Percentiles rank a stretch among this genome's conserved stretches.
Evolutionary conservation across 2,113 vertebrate genomes (phyloP).

Genomic region (Ginglymostoma cirratum): DNA sequence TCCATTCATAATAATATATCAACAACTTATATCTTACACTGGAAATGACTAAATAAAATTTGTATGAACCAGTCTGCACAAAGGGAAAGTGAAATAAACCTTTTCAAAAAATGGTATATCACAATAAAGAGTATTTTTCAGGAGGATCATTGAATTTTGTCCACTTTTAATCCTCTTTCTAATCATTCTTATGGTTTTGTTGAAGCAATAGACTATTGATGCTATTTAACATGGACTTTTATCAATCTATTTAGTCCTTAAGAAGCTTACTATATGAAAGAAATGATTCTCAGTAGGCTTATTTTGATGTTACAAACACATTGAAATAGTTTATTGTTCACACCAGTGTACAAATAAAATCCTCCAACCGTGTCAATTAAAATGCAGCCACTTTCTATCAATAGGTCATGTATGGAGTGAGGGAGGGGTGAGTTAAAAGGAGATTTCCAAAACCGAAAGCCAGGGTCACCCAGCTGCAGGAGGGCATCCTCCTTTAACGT

Average conservation of each 20-base stretch:
- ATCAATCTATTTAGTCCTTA: conserved; percentile 20
- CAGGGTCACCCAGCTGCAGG: conserved; percentile 22
- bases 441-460: neutral
- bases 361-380: neutral
- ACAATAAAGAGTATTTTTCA: neutral
- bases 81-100: neutral
- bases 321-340: neutral
- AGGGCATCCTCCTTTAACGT: neutral
- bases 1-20: neutral
- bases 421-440: conserved; percentile 23
- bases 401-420: neutral
- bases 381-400: neutral
- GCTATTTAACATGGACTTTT: conserved; percentile 6
- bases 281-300: neutral
- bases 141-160: neutral
- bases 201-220: neutral
- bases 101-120: neutral
- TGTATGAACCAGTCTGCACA: neutral
- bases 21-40: neutral
- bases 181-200: neutral
- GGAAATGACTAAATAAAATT: neutral
- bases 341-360: neutral
- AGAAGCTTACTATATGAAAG: conserved; percentile 25
- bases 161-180: neutral
- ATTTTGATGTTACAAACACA: neutral